Conservation (phyloP, 2,113 vertebrate genomes). For the Aegotheles bennettii region DNA sequence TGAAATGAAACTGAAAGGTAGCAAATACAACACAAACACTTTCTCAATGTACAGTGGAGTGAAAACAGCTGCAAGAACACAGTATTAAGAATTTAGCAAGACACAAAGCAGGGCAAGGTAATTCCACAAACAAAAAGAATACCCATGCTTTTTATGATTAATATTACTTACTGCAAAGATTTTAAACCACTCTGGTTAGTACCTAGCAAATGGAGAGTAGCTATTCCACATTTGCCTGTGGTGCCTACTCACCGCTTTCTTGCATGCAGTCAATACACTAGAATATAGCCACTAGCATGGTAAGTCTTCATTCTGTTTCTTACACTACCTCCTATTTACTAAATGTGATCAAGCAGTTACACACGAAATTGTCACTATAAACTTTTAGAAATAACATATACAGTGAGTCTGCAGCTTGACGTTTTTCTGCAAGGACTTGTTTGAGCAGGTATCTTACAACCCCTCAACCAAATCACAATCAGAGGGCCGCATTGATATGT, state of each 20-base stretch:
- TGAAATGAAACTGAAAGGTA: neutral
- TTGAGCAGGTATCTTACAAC: neutral
- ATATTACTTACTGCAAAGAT: neutral
- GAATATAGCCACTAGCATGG: neutral
- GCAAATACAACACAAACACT: neutral
- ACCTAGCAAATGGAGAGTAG: neutral
- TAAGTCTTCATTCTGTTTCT: neutral
- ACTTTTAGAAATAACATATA: neutral
- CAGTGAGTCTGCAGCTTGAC: neutral
- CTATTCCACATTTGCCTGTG: neutral
- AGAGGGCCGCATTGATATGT: neutral
- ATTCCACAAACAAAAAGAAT: neutral
- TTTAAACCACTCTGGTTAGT: neutral
- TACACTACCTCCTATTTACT: neutral
- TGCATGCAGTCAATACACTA: neutral
- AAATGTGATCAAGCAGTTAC: neutral
- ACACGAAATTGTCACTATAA: neutral
- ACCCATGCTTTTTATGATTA: neutral
- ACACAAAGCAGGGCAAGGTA: neutral
- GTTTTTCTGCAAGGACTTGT: neutral
- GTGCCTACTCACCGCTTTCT: neutral
- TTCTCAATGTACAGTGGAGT: neutral
- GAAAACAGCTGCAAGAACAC: neutral
- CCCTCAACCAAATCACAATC: neutral
- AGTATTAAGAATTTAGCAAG: neutral